Percentiles rank a stretch among this genome's conserved stretches.
Evolutionary conservation across 2,888 invertebrate genomes (phyloP).

Genomic region (Pandemis heparana): DNA sequence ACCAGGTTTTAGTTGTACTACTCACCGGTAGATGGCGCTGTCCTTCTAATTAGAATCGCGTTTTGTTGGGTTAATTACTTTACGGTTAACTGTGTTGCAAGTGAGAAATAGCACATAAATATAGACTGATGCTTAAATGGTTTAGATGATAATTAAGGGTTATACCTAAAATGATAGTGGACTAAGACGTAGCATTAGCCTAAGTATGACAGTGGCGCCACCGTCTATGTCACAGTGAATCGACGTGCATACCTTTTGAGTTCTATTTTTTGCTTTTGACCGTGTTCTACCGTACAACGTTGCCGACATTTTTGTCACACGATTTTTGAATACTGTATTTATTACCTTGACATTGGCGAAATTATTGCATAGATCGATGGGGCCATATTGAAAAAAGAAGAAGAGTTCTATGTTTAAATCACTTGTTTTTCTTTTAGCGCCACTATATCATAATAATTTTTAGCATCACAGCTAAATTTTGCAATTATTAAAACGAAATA

Average conservation of each 20-base stretch:
- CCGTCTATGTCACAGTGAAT: background rate
- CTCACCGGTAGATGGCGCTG: constrained; percentile 46
- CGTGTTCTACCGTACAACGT: too few relatives aligned
- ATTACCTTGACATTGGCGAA: too few relatives aligned
- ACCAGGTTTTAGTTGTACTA: constrained; percentile 36
- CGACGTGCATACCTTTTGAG: background rate
- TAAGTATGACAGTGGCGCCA: background rate
- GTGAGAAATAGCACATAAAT: background rate
- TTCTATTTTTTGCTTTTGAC: background rate
- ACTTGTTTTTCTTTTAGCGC: too few relatives aligned
- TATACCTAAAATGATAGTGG: background rate
- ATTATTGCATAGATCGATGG: too few relatives aligned
- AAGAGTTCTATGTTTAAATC: too few relatives aligned
- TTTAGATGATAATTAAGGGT: background rate
- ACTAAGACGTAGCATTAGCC: background rate
- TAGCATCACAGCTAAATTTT: too few relatives aligned
- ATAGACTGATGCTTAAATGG: background rate
- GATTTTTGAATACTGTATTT: too few relatives aligned
- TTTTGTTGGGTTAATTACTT: background rate
- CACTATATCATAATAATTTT: too few relatives aligned
- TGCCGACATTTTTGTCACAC: too few relatives aligned
- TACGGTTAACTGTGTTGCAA: background rate
- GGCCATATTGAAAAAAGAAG: too few relatives aligned
- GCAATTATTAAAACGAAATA: too few relatives aligned
- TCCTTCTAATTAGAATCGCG: background rate